Evolutionary conservation across 2,113 vertebrate genomes (phyloP).

Genomic region (Prietella phreatophila): DNA sequence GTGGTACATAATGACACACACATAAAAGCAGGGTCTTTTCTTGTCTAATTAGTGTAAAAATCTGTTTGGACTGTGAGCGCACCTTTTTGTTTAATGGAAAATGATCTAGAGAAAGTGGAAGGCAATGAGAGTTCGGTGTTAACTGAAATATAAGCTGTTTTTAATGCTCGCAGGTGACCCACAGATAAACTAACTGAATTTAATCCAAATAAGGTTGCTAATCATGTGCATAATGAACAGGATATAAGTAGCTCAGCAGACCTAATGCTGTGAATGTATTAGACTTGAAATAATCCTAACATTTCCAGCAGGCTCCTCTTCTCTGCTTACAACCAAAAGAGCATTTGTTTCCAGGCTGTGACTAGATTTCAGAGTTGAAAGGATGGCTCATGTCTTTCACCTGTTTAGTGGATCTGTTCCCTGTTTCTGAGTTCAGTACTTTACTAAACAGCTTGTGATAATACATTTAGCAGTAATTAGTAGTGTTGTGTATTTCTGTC

Average conservation of each 20-base stretch:
- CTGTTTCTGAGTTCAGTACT: not conserved
- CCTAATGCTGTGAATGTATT: slow-evolving; percentile 27
- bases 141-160: slow-evolving; percentile 17
- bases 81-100: not conserved
- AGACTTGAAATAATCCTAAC: slow-evolving; percentile 29
- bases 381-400: not conserved
- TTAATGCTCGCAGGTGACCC: slow-evolving; percentile 21
- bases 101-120: not conserved
- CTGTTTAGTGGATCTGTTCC: not conserved
- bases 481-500: not conserved
- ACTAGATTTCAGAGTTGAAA: not conserved
- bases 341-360: not conserved
- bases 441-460: not conserved
- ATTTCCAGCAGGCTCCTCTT: not conserved
- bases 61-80: not conserved
- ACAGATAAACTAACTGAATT: slow-evolving; percentile 32
- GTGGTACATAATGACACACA: not conserved
- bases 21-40: not conserved
- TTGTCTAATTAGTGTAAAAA: not conserved
- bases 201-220: slow-evolving; percentile 27
- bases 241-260: slow-evolving; percentile 20
- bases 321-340: not conserved
- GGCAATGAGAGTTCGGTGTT: not conserved
- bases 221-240: slow-evolving; percentile 32
- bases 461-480: not conserved